These are phyloP conservation scores for Pherbina coryleti DNA, from an alignment of 2,888 invertebrate genomes.

Conservation along the genomic window DNA sequence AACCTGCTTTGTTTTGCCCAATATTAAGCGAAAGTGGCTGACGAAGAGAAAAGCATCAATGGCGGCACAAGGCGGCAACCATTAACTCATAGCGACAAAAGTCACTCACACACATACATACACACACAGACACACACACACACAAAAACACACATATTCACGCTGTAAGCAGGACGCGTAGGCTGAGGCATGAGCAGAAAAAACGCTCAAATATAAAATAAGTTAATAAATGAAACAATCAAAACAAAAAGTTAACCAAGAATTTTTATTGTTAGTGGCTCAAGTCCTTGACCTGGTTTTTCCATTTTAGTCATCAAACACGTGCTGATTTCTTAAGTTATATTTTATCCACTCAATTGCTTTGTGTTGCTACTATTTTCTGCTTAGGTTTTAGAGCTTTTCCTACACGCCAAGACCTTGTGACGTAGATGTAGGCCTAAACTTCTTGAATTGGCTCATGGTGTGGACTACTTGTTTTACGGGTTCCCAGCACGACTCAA, in stretches of 20 bases:
- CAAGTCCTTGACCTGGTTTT: slow-evolving; percentile 24
- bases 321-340: not conserved
- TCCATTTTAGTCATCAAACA: not conserved
- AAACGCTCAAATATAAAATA: not conserved
- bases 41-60: no score
- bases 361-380: not conserved
- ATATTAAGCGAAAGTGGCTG: not conserved
- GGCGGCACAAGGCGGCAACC: not conserved
- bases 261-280: not conserved
- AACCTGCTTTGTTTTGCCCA: not conserved
- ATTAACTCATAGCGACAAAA: no score
- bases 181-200: not conserved
- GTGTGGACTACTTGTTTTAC: not conserved
- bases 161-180: not conserved
- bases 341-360: not conserved
- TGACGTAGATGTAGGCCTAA: not conserved
- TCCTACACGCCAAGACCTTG: not conserved
- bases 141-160: no score
- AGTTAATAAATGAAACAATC: not conserved
- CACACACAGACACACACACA: no score
- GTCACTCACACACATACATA: not conserved
- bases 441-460: not conserved
- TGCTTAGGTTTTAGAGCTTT: not conserved
- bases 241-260: not conserved
- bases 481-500: no score